Evolutionary conservation across 64 coral and sea anemone genomes (phyloP).

Genomic region (Porites australiensis): DNA sequence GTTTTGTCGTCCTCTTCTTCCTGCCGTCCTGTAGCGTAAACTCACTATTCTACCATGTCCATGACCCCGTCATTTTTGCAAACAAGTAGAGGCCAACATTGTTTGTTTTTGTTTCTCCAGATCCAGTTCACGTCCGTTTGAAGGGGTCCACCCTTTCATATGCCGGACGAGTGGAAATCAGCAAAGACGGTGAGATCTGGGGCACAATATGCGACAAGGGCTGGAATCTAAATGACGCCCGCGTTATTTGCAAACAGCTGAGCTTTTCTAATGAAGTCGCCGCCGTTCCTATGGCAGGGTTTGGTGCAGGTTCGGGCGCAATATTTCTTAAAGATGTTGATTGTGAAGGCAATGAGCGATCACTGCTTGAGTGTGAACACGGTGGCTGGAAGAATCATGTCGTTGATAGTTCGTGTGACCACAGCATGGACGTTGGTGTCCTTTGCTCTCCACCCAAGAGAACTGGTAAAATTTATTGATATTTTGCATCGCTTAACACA

Average conservation of each 20-base stretch:
- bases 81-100: too few relatives aligned
- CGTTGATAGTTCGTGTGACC: constrained; percentile 14
- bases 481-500: not conserved
- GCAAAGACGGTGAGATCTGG: constrained; percentile 13
- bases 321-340: constrained; percentile 41
- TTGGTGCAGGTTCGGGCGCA: constrained; percentile 14
- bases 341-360: constrained; percentile 2
- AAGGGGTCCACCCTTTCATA: not conserved
- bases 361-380: constrained; percentile 21
- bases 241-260: constrained; percentile 21
- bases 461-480: not conserved
- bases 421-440: constrained; percentile 47
- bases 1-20: too few relatives aligned
- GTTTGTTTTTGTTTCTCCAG: not conserved
- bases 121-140: constrained; percentile 22
- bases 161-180: constrained; percentile 43
- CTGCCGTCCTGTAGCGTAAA: too few relatives aligned
- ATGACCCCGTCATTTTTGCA: too few relatives aligned
- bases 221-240: constrained; percentile 28
- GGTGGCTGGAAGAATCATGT: constrained; percentile 8
- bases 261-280: not conserved
- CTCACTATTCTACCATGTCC: too few relatives aligned
- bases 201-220: constrained; percentile 44
- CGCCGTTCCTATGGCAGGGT: constrained; percentile 31
- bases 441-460: constrained; percentile 10